Evolutionary conservation across 2,113 vertebrate species (phyloP).

Genomic region (Deroptyus accipitrinus): DNA sequence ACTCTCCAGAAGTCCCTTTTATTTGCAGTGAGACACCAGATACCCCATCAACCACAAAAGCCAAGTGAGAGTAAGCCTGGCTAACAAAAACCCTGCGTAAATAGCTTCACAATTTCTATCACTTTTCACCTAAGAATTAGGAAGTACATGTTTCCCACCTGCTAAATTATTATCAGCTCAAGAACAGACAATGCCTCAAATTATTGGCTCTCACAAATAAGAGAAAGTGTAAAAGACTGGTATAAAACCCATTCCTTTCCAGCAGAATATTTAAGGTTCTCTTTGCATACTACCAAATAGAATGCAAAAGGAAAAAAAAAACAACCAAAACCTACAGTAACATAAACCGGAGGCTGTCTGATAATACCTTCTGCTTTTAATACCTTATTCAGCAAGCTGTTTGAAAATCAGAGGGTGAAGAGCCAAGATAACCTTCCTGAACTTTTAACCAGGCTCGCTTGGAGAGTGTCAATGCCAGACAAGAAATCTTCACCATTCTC

Average conservation of each 20-base stretch:
- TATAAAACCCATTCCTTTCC: neutral
- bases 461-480: neutral
- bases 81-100: neutral
- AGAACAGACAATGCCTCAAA: neutral
- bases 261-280: neutral
- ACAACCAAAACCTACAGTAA: neutral
- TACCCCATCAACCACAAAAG: neutral
- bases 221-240: neutral
- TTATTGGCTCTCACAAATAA: neutral
- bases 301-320: neutral
- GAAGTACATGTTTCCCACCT: neutral
- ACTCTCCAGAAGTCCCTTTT: conserved; percentile 39
- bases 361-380: neutral
- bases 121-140: neutral
- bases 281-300: neutral
- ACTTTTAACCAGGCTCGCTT: neutral
- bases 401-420: neutral
- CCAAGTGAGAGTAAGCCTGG: neutral
- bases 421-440: neutral
- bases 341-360: neutral
- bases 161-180: neutral
- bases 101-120: neutral
- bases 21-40: neutral
- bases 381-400: neutral
- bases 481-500: neutral